phyloP scores from a whole-genome alignment of 2,888 invertebrate genomes.

The Neria commutata region DNA sequence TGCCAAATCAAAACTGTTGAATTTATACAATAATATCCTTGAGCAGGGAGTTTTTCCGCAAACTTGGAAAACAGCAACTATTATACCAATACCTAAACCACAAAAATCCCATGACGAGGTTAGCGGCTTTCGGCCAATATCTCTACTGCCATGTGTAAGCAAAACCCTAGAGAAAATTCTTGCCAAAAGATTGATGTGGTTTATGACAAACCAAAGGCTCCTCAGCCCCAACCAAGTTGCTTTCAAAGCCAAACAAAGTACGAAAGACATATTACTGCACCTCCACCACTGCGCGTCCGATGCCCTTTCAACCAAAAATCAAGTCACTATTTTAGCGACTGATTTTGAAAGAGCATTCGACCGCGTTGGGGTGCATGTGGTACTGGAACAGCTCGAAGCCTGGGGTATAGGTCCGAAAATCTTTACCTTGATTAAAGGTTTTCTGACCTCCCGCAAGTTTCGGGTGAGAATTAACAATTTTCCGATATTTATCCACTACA shows the following conservation, averaged over 20 bases:
- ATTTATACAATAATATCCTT: background rate
- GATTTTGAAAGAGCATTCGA: constrained; percentile 23
- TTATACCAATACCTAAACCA: constrained; percentile 10
- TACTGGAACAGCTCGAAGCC: constrained; percentile 12
- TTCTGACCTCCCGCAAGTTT: constrained; percentile 7
- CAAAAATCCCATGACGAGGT: background rate
- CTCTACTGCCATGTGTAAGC: constrained; percentile 7
- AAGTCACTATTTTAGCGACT: constrained; percentile 20
- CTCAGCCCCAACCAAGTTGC: constrained; percentile 13
- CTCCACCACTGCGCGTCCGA: constrained; percentile 7
- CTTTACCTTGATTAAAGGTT: background rate
- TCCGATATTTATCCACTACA: background rate
- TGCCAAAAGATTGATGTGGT: constrained; percentile 13
- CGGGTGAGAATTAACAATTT: background rate
- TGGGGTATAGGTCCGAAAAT: constrained; percentile 11
- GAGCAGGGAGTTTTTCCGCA: background rate
- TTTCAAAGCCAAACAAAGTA: constrained; percentile 12
- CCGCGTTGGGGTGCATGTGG: constrained; percentile 13
- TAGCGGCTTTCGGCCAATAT: constrained; percentile 4
- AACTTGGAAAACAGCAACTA: constrained; percentile 4
- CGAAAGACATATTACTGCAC: constrained; percentile 10
- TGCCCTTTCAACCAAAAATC: constrained; percentile 22
- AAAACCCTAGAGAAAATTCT: constrained; percentile 11
- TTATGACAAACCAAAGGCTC: background rate
- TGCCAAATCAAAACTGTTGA: background rate